Evolutionary conservation across 1,140 invertebrate species (phyloP).

Genomic region (Semibalanus balanoides): DNA sequence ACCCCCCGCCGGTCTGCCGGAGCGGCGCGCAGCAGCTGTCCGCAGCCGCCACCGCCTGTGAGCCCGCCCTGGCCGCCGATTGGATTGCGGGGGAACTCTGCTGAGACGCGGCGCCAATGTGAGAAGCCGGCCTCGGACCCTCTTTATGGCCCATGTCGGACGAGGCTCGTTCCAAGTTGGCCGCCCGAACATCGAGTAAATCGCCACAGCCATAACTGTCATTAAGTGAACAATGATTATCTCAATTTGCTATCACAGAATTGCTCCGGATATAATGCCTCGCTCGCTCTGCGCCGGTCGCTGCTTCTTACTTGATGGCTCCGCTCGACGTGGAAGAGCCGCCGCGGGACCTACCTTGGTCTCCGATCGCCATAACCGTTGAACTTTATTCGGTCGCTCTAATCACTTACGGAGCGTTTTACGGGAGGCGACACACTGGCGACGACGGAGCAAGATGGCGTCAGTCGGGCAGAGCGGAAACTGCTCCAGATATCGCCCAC

Average conservation of each 20-base stretch:
- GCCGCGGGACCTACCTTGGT: background rate
- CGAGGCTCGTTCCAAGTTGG: background rate
- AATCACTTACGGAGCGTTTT: background rate
- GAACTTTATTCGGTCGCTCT: background rate
- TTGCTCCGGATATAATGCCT: background rate
- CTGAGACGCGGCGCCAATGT: too few relatives aligned
- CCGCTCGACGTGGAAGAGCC: background rate
- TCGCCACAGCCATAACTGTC: background rate
- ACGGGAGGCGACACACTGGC: background rate
- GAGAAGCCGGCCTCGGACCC: background rate
- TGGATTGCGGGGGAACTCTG: background rate
- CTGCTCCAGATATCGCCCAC: too few relatives aligned
- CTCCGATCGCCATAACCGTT: background rate
- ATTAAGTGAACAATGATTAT: slow-evolving; percentile 3
- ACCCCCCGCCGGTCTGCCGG: too few relatives aligned
- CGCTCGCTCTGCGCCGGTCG: background rate
- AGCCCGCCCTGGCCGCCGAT: background rate
- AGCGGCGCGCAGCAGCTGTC: too few relatives aligned
- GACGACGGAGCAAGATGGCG: background rate
- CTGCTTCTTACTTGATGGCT: background rate
- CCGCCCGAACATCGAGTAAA: background rate
- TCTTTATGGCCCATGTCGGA: background rate
- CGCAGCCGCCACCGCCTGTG: too few relatives aligned
- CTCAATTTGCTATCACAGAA: background rate
- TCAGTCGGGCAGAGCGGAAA: background rate